These are phyloP conservation scores for Sipha flava DNA, from an alignment of 1,140 invertebrate species.

Conservation along the genomic window DNA sequence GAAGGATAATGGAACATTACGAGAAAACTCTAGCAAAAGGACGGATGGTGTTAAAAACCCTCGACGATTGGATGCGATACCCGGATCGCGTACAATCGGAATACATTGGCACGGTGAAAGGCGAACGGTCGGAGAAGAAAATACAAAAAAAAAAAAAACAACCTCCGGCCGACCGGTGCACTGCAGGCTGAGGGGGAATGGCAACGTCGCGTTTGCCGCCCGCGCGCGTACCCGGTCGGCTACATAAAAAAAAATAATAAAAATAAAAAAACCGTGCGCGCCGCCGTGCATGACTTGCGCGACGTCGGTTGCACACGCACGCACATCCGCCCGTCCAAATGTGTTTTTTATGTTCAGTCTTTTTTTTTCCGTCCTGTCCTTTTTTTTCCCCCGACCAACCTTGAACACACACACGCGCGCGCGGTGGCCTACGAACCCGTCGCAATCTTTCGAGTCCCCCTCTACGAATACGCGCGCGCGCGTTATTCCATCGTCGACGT, in stretches of 20 bases:
- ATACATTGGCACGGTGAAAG: not conserved
- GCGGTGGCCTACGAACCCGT: not conserved
- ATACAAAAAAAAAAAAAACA: not conserved
- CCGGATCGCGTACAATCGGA: too few species aligned
- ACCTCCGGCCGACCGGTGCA: not conserved
- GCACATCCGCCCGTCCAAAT: conserved; percentile 5
- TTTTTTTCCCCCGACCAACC: not conserved
- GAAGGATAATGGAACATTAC: too few species aligned
- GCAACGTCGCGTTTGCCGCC: not conserved
- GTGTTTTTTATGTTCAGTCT: not conserved
- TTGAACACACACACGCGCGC: not conserved
- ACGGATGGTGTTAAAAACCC: too few species aligned
- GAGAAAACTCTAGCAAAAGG: too few species aligned
- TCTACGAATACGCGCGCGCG: not conserved
- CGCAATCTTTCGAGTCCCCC: not conserved
- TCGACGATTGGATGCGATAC: too few species aligned
- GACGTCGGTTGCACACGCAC: not conserved
- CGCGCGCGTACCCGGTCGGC: not conserved
- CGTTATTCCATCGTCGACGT: not conserved
- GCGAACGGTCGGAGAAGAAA: not conserved
- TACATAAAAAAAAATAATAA: not conserved
- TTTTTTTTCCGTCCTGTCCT: too few species aligned
- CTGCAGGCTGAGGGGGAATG: not conserved
- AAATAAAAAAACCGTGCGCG: not conserved
- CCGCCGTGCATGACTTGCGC: conserved; percentile 6